Evolutionary conservation across 2,888 invertebrate genomes (phyloP), one percentile per base, ranked within the genome.

Genomic region (Electrophaes corylata): DNA sequence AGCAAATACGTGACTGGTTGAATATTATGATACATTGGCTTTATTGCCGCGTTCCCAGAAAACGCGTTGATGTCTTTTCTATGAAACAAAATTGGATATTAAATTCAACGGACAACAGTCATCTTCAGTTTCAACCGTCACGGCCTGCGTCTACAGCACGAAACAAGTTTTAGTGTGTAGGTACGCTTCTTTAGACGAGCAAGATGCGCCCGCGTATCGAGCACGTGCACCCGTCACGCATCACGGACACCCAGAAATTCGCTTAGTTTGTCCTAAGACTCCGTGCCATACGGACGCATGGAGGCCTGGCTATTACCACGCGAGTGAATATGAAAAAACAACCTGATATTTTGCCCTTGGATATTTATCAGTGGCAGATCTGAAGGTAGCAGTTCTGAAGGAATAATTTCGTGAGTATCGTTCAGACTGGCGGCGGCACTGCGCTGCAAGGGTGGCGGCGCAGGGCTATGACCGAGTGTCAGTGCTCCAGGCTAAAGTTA

Each of bases 141-240:
- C 47, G 47, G 26, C 14, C 16, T 11, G 48, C 39, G 48, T 49
- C 39, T 26, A 10, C 12, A 20, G 23, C 41, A 41, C 40, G 51
- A 55, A 51, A 39, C 50, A 29, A 51, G 54, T 57, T 51, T 47
- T 51, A 44, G 50, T 52, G 56, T 64, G 67, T 69, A 61, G 58
- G 18, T 40, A 37, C 31, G 35, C 18, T 8, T 57, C 67, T 58
- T 64, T 69, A 67, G 65, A 67, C 64, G 72, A 78, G n/a, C n/a
- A n/a, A n/a, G 81, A 80, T 83, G 85, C 85, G 81, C 81, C 69
- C 69, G 80, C 78, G 81, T 82, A 79, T 78, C 76, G 73, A 78
- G 80, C 90, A 89, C 89, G 88, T 89, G 90, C 84, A 84, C 76
- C 80, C 84, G 87, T 89, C 88, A 90, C 88, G 88, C 86, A 81